phyloP scores from a whole-genome alignment of 2,888 invertebrate species.

The Eupeodes luniger region DNA sequence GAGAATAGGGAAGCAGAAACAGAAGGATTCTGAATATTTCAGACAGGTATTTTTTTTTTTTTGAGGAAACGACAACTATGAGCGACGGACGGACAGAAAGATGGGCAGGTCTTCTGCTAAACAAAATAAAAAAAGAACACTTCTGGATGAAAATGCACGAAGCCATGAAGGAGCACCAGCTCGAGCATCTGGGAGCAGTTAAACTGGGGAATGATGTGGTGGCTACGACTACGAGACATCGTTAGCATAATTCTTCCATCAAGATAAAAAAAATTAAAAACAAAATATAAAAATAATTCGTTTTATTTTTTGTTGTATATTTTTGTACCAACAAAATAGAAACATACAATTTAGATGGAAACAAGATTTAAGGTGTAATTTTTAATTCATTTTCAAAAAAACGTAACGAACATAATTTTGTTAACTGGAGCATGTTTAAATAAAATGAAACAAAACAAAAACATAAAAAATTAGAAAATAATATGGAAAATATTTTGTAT shows the following conservation, averaged over 20 bases:
- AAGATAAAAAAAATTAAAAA: constrained; percentile 47
- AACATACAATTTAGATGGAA: neutral
- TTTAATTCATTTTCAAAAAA: constrained; percentile 12
- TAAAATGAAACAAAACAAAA: neutral
- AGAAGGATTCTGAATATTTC: constrained; percentile 48
- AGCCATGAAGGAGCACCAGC: constrained; percentile 39
- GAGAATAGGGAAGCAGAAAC: neutral
- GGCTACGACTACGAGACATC: constrained; percentile 70
- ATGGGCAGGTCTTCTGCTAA: neutral
- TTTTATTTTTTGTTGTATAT: constrained; percentile 24
- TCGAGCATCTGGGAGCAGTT: constrained; percentile 42
- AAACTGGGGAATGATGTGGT: constrained; percentile 66
- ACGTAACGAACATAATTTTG: neutral
- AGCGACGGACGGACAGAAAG: constrained; percentile 9
- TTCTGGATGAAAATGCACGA: constrained; percentile 50
- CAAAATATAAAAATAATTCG: constrained; percentile 15
- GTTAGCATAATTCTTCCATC: constrained; percentile 77
- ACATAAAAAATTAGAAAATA: neutral
- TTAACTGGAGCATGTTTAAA: constrained; percentile 11
- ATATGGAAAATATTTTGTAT: neutral
- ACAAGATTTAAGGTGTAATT: constrained; percentile 25
- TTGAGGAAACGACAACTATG: constrained; percentile 10
- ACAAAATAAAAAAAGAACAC: neutral
- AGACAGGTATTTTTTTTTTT: constrained; percentile 44
- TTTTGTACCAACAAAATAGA: neutral